Conservation (phyloP, 2,797 vertebrate species). For the Cuniculus paca region DNA sequence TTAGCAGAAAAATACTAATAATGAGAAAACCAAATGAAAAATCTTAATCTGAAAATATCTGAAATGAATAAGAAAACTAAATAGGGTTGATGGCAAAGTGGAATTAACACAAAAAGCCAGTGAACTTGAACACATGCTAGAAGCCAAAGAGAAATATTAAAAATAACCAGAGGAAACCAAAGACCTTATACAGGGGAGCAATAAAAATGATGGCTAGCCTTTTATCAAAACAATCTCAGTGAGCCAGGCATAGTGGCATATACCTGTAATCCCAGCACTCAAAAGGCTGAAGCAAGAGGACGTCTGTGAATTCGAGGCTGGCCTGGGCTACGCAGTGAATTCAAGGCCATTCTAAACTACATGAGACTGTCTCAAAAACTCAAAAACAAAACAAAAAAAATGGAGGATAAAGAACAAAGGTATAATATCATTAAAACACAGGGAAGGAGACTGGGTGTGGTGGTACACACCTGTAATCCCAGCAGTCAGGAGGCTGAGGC, state of each 20-base stretch:
- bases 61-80: background rate
- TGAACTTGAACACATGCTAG: background rate
- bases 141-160: background rate
- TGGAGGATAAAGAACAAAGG: background rate
- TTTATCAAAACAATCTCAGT: background rate
- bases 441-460: background rate
- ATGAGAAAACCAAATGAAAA: conserved; percentile 8
- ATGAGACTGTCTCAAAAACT: too few species aligned
- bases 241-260: too few species aligned
- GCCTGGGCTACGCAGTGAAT: too few species aligned
- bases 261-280: too few species aligned
- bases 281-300: too few species aligned
- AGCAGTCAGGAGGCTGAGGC: background rate
- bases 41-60: background rate
- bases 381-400: too few species aligned
- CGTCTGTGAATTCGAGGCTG: too few species aligned
- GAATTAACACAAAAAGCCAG: background rate
- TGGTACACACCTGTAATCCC: background rate
- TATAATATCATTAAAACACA: background rate
- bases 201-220: background rate
- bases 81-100: background rate
- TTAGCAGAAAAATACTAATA: background rate
- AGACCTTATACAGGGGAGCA: background rate
- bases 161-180: background rate
- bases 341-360: too few species aligned